A percentile compares a stretch with the other conserved stretches of the same genome.
phyloP scores from a whole-genome alignment of 2,797 vertebrate genomes.

The Margarornis squamiger region DNA sequence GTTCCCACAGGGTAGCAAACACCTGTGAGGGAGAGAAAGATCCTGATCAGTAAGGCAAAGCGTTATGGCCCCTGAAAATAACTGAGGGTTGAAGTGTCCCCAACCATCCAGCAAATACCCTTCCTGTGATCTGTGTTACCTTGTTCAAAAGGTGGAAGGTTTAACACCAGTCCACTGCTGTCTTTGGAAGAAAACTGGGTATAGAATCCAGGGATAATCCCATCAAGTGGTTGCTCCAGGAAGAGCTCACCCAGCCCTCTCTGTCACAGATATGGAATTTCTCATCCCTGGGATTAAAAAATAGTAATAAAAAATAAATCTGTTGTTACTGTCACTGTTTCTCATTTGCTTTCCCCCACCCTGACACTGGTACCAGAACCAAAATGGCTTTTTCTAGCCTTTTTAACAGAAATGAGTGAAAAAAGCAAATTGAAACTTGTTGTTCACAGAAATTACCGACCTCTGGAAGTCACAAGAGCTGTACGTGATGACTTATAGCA shows the following conservation, averaged over 20 bases:
- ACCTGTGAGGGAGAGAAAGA: not conserved
- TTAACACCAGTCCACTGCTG: too few relatives aligned
- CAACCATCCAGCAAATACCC: not conserved
- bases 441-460: not conserved
- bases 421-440: not conserved
- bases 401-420: not conserved
- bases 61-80: not conserved
- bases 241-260: not conserved
- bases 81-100: not conserved
- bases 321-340: not conserved
- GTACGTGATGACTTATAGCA: not conserved
- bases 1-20: not conserved
- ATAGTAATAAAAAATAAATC: not conserved
- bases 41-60: not conserved
- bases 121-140: fast-evolving
- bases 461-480: not conserved
- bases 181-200: not conserved
- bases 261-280: not conserved
- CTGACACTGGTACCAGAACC: not conserved
- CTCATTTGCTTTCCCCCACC: not conserved
- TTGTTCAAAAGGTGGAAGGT: fast-evolving
- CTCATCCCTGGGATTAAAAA: not conserved
- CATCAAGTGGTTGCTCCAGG: not conserved
- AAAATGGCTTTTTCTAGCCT: not conserved
- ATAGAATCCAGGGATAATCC: not conserved